phyloP scores from a whole-genome alignment of 2,888 invertebrate species.

The Julus scanicus region DNA sequence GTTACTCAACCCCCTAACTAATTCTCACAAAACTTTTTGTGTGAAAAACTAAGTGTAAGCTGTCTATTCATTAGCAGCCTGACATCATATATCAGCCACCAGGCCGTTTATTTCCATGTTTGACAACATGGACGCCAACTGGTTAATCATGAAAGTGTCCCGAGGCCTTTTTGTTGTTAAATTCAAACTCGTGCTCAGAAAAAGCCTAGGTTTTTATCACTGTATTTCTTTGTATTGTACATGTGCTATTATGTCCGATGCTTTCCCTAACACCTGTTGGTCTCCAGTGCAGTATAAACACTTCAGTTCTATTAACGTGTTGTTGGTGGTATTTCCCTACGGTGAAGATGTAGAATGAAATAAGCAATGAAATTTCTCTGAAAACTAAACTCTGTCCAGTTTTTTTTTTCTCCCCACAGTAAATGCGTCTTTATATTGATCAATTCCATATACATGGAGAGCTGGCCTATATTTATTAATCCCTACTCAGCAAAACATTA shows the following conservation, averaged over 20 bases:
- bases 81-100: neutral
- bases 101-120: neutral
- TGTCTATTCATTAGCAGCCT: constrained; percentile 6
- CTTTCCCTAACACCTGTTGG: neutral
- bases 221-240: neutral
- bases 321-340: constrained; percentile 7
- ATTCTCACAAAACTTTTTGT: neutral
- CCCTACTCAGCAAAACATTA: neutral
- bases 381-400: constrained; percentile 12
- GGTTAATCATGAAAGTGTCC: neutral
- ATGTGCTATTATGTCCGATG: neutral
- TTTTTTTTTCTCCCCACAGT: neutral
- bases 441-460: neutral
- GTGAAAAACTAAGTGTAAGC: neutral
- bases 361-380: constrained; percentile 5
- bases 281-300: neutral
- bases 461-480: neutral
- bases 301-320: constrained; percentile 13
- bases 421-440: neutral
- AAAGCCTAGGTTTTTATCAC: neutral
- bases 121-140: neutral
- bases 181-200: neutral
- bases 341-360: constrained; percentile 36
- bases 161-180: neutral
- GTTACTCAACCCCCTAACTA: neutral